Evolutionary conservation across 2,888 invertebrate genomes (phyloP).

Genomic region (Ectemnius cavifrons): DNA sequence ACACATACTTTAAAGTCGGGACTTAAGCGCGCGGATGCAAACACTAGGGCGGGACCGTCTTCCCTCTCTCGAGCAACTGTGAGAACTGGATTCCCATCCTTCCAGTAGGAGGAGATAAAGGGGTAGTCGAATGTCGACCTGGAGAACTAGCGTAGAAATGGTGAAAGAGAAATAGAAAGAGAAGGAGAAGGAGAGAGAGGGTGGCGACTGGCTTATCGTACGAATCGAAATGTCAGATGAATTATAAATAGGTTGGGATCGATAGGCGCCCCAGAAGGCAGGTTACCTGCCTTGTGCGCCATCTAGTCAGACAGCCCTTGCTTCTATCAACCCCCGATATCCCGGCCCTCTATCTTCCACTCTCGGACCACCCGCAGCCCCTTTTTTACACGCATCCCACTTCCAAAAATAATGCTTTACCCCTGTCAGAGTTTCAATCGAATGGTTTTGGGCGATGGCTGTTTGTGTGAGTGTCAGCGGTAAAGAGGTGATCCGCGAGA

Average conservation of each 20-base stretch:
- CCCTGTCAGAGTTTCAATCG: no score
- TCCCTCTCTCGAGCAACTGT: no score
- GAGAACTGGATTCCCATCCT: no score
- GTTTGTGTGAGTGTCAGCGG: no score
- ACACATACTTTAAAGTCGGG: not conserved
- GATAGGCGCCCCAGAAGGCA: slow-evolving; percentile 71
- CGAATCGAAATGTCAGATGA: slow-evolving; percentile 74
- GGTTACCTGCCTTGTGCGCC: slow-evolving; percentile 67
- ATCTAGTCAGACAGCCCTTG: slow-evolving; percentile 71
- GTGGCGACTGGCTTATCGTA: slow-evolving; percentile 44
- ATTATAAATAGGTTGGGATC: slow-evolving; percentile 76
- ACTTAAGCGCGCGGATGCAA: no score
- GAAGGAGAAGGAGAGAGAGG: slow-evolving; percentile 37
- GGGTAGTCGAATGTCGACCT: no score
- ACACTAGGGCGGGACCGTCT: no score
- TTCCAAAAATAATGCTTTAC: slow-evolving; percentile 16
- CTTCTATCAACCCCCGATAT: slow-evolving; percentile 47
- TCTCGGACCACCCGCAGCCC: slow-evolving; percentile 51
- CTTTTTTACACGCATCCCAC: slow-evolving; percentile 16
- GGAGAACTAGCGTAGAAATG: no score
- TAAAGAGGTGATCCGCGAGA: not conserved
- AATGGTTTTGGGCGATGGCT: no score
- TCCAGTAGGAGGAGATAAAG: no score
- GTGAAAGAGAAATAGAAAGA: not conserved
- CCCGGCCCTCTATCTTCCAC: slow-evolving; percentile 51